Base-by-base conservation (phyloP, 2,797 vertebrate genomes). In the Enteromius thamalakanensis region DNA sequence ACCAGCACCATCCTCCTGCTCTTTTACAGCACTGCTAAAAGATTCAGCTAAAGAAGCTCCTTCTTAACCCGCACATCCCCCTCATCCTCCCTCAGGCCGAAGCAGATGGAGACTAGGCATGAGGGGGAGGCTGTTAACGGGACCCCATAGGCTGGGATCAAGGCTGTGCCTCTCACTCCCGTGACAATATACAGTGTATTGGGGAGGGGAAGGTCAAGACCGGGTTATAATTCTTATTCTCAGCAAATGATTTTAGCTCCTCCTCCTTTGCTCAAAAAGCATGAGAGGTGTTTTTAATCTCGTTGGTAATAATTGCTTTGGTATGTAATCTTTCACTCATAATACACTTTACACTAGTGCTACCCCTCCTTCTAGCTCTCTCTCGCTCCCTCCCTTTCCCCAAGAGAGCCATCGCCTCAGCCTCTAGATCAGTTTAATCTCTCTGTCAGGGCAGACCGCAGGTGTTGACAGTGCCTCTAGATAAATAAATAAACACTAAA, bases 401-500 rank as follows among this genome's bases (percentile, higher is more conserved):
- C 79, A 49, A 19, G 80, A 76, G 85, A 84, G 76, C 72, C 76
- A 76, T 80, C 15, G 40, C 80, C 34, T 67, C 34, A 40, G 76
- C 23, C 70, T 79, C 65, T n/a, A 72, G 60, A 84, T 84, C 74
- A 76, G 76, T 84, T 84, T 84, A 84, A 87, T 81, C 29, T 58
- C 42, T 85, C 85, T 82, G 86, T 80, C 85, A 80, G 65, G 49
- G 47, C 60, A 58, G 86, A 87, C 87, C 65, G 81, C 92, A 94
- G 92, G 91, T 93, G 93, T 90, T 91, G 87, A 72, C 89, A 87
- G 89, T 88, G 83, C 87, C 89, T 72, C 74, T 76, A 86, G 83
- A 94, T 94, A 90, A 94, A 93, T 95, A 94, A 93, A 93, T 93
- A 91, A 94, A 92, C 86, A 91, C 89, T 83, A 88, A 89, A 80